These are phyloP conservation scores for Spinus olivaceus DNA, from an alignment of 2,797 vertebrate species.

Conservation along the genomic window DNA sequence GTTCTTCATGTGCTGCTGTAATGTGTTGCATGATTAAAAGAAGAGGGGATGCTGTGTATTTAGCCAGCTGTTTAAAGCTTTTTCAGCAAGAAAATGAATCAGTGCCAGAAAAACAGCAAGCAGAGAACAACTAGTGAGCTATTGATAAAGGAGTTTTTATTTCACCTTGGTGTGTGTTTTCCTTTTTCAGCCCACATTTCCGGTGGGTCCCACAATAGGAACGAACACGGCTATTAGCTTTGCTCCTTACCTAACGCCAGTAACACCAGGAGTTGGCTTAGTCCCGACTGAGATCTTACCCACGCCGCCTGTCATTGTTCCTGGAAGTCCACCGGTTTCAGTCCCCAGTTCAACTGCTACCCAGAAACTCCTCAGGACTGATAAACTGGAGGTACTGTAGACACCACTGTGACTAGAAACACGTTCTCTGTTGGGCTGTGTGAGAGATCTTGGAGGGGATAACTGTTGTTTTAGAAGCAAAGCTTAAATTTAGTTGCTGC, in stretches of 20 bases:
- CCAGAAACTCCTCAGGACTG: slow-evolving; percentile 96
- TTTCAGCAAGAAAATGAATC: not conserved
- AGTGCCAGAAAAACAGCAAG: not conserved
- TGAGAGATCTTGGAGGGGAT: not conserved
- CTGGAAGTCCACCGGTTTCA: slow-evolving; percentile 88
- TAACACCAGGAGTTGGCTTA: slow-evolving; percentile 93
- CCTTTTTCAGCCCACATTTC: slow-evolving; percentile 83
- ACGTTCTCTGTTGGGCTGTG: not conserved
- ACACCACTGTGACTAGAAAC: not conserved
- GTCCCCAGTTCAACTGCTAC: slow-evolving; percentile 88
- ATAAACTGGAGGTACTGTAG: slow-evolving; percentile 94
- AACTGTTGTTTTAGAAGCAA: not conserved
- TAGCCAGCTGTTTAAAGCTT: slow-evolving; percentile 9
- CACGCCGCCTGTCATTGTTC: slow-evolving; percentile 86
- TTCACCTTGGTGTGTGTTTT: slow-evolving; percentile 64
- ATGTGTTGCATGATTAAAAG: not conserved
- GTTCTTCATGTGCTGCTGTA: not conserved
- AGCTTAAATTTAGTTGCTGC: not conserved
- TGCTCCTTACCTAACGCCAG: slow-evolving; percentile 89
- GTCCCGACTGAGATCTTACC: slow-evolving; percentile 93
- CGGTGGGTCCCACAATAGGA: slow-evolving; percentile 88
- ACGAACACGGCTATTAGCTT: slow-evolving; percentile 91
- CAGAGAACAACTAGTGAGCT: not conserved
- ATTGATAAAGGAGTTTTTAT: not conserved
- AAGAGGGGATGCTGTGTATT: not conserved